Evolutionary conservation across 2,888 invertebrate genomes (phyloP).

Genomic region (Apomyelois bistriatella): DNA sequence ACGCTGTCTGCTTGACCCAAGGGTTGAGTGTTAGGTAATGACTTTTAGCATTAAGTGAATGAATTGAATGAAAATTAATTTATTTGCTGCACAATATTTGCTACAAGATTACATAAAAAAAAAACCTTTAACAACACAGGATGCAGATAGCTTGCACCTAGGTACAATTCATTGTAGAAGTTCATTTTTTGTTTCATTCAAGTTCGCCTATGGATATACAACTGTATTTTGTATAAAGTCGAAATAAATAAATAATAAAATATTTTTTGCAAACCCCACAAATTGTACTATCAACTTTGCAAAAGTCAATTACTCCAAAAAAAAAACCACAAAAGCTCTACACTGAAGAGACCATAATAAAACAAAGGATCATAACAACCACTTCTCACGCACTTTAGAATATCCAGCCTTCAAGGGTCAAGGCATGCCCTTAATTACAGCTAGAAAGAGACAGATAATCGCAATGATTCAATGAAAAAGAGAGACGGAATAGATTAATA

Average conservation of each 20-base stretch:
- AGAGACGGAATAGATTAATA: slow-evolving; percentile 55
- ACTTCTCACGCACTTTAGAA: slow-evolving; percentile 57
- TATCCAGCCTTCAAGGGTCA: slow-evolving; percentile 64
- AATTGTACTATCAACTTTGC: slow-evolving; percentile 22
- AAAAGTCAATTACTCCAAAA: slow-evolving; percentile 47
- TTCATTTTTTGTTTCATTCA: too few species aligned
- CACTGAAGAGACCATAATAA: slow-evolving; percentile 52
- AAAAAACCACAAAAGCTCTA: slow-evolving; percentile 47
- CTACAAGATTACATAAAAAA: too few species aligned
- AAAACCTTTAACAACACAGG: too few species aligned
- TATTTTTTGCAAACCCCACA: slow-evolving; percentile 21
- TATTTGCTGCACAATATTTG: too few species aligned
- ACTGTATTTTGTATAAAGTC: too few species aligned
- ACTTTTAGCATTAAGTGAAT: too few species aligned
- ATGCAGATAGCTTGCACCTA: too few species aligned
- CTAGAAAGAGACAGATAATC: slow-evolving; percentile 37
- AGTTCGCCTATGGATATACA: too few species aligned
- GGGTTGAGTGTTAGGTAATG: too few species aligned
- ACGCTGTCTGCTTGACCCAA: too few species aligned
- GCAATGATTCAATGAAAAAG: slow-evolving; percentile 23
- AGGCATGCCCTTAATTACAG: slow-evolving; percentile 66
- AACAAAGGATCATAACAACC: slow-evolving; percentile 71
- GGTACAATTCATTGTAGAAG: too few species aligned
- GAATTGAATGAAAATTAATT: too few species aligned
- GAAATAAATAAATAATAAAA: background rate